These are phyloP conservation scores for Drosophila gaucha DNA, from an alignment of 2,888 invertebrate genomes.

Conservation along the genomic window DNA sequence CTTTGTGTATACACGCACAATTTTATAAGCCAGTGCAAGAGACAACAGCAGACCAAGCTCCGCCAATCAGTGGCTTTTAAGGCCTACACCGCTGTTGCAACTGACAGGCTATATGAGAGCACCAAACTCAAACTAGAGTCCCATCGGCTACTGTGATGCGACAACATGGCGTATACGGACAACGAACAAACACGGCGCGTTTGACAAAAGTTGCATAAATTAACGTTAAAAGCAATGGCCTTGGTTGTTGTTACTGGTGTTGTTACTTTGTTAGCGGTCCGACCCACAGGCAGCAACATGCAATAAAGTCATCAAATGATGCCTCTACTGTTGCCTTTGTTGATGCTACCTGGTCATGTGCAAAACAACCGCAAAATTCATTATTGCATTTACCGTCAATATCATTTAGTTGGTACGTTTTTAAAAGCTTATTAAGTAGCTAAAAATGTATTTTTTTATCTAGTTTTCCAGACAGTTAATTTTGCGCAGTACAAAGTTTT, in stretches of 20 bases:
- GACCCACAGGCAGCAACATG: slow-evolving; percentile 59
- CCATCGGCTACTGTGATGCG: slow-evolving; percentile 33
- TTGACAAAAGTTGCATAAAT: slow-evolving; percentile 80
- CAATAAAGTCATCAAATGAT: slow-evolving; percentile 77
- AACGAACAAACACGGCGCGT: slow-evolving; percentile 51
- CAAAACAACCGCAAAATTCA: slow-evolving; percentile 40
- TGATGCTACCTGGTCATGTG: slow-evolving; percentile 29
- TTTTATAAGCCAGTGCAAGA: slow-evolving; percentile 20
- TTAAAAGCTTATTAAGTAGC: slow-evolving; percentile 32
- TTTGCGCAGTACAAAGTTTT: background rate
- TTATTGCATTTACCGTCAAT: slow-evolving; percentile 44
- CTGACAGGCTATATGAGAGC: slow-evolving; percentile 6
- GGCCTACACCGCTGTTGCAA: slow-evolving; percentile 12
- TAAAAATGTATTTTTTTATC: slow-evolving; percentile 40
- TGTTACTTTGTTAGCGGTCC: slow-evolving; percentile 63
- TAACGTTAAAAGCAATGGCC: slow-evolving; percentile 76
- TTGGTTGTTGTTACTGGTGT: slow-evolving; percentile 52
- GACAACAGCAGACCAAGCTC: slow-evolving; percentile 23
- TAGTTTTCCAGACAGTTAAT: slow-evolving; percentile 15
- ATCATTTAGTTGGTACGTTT: slow-evolving; percentile 33
- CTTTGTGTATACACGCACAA: slow-evolving; percentile 20
- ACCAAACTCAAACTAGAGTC: slow-evolving; percentile 21
- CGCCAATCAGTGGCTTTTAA: slow-evolving; percentile 53
- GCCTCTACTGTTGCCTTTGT: slow-evolving; percentile 39
- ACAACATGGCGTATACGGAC: slow-evolving; percentile 42